Percentiles rank a stretch among this genome's conserved stretches.
Evolutionary conservation across 2,113 vertebrate genomes (phyloP).

Genomic region (Albula goreensis): DNA sequence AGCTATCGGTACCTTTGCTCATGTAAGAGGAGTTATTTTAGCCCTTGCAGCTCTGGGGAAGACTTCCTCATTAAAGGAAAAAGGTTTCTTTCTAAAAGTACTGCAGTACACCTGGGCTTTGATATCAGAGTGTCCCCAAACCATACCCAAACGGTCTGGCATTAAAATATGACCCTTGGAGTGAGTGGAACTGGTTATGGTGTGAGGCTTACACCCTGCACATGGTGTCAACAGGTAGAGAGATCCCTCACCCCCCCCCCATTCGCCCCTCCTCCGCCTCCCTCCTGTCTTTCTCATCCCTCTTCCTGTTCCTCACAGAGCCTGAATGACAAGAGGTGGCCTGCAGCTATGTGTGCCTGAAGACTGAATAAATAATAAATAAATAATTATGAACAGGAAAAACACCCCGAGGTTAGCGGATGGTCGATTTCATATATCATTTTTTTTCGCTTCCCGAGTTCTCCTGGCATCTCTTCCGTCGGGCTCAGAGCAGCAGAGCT

Average conservation of each 20-base stretch:
- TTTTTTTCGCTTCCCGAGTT: neutral
- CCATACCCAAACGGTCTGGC: neutral
- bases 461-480: neutral
- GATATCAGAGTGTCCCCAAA: neutral
- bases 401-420: neutral
- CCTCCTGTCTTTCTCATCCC: neutral
- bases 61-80: neutral
- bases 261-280: neutral
- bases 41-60: neutral
- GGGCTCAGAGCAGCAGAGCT: neutral
- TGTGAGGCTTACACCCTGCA: neutral
- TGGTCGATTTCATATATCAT: neutral
- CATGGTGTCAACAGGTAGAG: no score
- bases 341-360: neutral
- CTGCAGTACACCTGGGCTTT: neutral
- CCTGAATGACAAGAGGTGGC: conserved; percentile 13
- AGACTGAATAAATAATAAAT: neutral
- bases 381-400: neutral
- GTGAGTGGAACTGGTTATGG: no score
- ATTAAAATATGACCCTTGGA: neutral
- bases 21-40: neutral
- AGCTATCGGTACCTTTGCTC: neutral
- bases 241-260: neutral
- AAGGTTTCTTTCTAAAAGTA: neutral
- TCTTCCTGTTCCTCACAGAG: neutral